These are phyloP conservation scores for Borostomias antarcticus DNA, from an alignment of 2,797 vertebrate species.

Conservation along the genomic window DNA sequence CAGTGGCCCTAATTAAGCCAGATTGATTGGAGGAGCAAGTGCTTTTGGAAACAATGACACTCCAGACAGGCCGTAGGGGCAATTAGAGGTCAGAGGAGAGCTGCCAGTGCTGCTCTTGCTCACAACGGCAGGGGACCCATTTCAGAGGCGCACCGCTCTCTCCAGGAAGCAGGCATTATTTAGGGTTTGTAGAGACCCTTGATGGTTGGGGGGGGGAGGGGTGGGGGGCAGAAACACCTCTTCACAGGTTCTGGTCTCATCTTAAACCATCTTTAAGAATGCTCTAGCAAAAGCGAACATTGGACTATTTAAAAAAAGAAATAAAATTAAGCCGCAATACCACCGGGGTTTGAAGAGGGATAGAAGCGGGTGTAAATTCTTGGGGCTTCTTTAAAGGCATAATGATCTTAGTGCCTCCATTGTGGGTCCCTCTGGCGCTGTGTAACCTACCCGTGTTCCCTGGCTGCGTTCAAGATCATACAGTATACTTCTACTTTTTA, in stretches of 20 bases:
- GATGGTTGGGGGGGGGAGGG: neutral
- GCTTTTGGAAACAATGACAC: slow-evolving; percentile 53
- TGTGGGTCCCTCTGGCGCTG: no score
- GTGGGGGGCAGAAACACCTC: neutral
- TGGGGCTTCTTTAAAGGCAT: no score
- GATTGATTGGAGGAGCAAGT: slow-evolving; percentile 62
- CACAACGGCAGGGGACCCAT: slow-evolving; percentile 55
- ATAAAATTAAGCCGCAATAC: no score
- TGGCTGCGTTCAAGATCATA: no score
- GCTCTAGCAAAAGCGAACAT: slow-evolving; percentile 45
- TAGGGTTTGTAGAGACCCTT: no score
- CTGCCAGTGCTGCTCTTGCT: slow-evolving; percentile 50
- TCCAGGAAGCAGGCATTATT: neutral
- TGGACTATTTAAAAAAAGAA: slow-evolving; percentile 42
- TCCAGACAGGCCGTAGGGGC: slow-evolving; percentile 55
- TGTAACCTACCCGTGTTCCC: no score
- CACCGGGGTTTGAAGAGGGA: no score
- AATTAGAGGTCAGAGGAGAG: slow-evolving; percentile 57
- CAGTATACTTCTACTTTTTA: no score
- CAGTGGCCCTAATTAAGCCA: slow-evolving; percentile 62
- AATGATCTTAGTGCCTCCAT: no score
- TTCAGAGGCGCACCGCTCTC: slow-evolving; percentile 40
- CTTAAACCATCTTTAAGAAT: slow-evolving; percentile 36
- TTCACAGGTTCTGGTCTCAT: slow-evolving; percentile 25
- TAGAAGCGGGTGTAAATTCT: no score